Evolutionary conservation across 2,888 invertebrate genomes (phyloP).

Genomic region (Eupithecia insigniata): DNA sequence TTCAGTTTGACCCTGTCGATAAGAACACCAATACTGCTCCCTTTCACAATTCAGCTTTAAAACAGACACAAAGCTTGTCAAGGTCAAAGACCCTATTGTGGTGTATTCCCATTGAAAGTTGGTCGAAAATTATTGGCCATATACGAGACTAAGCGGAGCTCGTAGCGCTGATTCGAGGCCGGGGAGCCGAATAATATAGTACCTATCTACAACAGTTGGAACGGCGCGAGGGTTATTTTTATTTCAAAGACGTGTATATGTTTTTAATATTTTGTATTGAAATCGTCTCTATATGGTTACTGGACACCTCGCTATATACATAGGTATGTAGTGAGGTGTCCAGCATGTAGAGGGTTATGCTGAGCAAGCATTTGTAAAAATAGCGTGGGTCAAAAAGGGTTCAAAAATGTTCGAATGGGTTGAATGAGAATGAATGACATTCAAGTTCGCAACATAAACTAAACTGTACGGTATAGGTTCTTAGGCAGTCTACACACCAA

Average conservation of each 20-base stretch:
- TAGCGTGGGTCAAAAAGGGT: neutral
- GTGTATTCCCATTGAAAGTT: conserved; percentile 68
- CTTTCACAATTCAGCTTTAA: neutral
- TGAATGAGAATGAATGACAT: neutral
- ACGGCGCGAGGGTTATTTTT: neutral
- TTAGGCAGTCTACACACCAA: neutral
- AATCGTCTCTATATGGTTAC: neutral
- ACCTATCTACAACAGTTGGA: conserved; percentile 17
- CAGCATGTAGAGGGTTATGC: neutral
- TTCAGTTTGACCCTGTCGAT: neutral
- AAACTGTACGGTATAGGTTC: neutral
- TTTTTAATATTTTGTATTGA: neutral
- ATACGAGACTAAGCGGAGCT: conserved; percentile 63
- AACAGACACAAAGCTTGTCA: conserved; percentile 5
- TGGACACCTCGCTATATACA: too few relatives aligned
- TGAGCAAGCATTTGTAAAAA: neutral
- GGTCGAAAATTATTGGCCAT: conserved; percentile 57
- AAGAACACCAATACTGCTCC: neutral
- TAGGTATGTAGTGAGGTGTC: neutral
- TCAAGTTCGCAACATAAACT: neutral
- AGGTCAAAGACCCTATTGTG: neutral
- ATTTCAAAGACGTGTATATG: neutral
- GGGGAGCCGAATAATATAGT: conserved; percentile 25
- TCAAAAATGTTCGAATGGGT: neutral
- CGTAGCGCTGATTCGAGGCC: conserved; percentile 62